Percentiles rank a stretch among this genome's conserved stretches.
These are phyloP conservation scores for Verasper variegatus DNA, from an alignment of 2,113 vertebrate genomes.

Conservation along the genomic window DNA sequence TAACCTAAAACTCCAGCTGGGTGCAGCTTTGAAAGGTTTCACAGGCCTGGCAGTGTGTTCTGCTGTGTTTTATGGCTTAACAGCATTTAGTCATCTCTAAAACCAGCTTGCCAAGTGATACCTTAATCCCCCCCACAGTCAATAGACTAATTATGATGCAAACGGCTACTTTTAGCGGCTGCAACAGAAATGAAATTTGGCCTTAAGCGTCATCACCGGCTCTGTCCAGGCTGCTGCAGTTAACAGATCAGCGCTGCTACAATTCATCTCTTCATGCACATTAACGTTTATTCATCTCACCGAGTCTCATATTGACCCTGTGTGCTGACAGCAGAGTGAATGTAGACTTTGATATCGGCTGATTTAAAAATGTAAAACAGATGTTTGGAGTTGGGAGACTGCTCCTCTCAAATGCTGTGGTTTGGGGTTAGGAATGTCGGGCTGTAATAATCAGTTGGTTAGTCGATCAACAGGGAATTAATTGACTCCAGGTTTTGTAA, in stretches of 20 bases:
- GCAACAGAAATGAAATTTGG: not conserved
- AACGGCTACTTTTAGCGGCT: constrained; percentile 43
- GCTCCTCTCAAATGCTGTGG: constrained; percentile 22
- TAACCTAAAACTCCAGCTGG: not conserved
- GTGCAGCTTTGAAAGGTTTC: constrained; percentile 9
- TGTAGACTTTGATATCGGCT: constrained; percentile 1
- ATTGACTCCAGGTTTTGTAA: constrained; percentile 20
- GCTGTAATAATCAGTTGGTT: not conserved
- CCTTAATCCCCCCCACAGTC: constrained; percentile 60
- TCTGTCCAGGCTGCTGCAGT: constrained; percentile 2
- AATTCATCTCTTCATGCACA: not conserved
- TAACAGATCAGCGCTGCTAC: not conserved
- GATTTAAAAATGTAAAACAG: constrained; percentile 30
- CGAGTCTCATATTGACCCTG: not conserved
- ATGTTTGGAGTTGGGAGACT: constrained; percentile 36
- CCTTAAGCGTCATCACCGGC: not conserved
- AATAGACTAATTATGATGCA: constrained; percentile 54
- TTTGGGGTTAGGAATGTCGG: constrained; percentile 18
- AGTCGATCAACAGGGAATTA: constrained; percentile 2
- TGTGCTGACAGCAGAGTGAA: constrained; percentile 2
- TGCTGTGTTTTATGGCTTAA: constrained; percentile 57
- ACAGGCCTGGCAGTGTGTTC: constrained; percentile 8
- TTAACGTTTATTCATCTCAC: not conserved
- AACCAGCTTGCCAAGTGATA: constrained; percentile 66
- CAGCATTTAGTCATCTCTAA: constrained; percentile 65